These are phyloP conservation scores for Drusus annulatus DNA, from an alignment of 1,140 invertebrate species.

Conservation along the genomic window DNA sequence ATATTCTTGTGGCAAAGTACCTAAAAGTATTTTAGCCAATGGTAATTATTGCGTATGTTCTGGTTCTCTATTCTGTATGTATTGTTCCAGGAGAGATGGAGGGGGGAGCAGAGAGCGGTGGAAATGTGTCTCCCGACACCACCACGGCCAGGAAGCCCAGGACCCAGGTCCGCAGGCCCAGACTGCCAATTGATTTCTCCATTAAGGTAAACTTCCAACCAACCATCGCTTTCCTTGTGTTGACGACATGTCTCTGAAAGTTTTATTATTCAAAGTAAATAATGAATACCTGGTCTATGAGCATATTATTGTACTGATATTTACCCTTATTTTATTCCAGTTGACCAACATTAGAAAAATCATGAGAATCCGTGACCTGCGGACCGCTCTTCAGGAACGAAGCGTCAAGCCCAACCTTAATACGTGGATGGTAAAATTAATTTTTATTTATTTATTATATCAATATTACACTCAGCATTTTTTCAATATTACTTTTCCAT, in stretches of 20 bases:
- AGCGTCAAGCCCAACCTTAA: conserved; percentile 78
- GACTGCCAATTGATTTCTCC: conserved; percentile 66
- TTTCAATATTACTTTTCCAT: not conserved
- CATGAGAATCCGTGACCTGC: conserved; percentile 76
- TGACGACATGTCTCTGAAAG: too few species aligned
- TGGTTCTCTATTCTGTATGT: not conserved
- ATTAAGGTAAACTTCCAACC: conserved; percentile 62
- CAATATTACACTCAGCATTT: not conserved
- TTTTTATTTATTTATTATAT: not conserved
- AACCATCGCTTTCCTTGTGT: too few species aligned
- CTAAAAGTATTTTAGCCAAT: too few species aligned
- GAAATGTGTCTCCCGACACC: conserved; percentile 56
- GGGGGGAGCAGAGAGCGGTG: conserved; percentile 48
- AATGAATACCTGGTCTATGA: too few species aligned
- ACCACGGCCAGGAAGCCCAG: conserved; percentile 50
- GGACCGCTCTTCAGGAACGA: conserved; percentile 75
- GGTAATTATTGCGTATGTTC: too few species aligned
- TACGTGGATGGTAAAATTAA: conserved; percentile 72
- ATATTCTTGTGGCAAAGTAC: too few species aligned
- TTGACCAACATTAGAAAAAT: conserved; percentile 76
- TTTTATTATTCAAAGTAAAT: too few species aligned
- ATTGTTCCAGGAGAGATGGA: conserved; percentile 37
- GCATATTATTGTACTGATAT: too few species aligned
- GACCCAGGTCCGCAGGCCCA: conserved; percentile 61
- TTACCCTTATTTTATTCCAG: conserved; percentile 55